phyloP scores from a whole-genome alignment of 2,888 invertebrate species.

The Dynastes tityus region DNA sequence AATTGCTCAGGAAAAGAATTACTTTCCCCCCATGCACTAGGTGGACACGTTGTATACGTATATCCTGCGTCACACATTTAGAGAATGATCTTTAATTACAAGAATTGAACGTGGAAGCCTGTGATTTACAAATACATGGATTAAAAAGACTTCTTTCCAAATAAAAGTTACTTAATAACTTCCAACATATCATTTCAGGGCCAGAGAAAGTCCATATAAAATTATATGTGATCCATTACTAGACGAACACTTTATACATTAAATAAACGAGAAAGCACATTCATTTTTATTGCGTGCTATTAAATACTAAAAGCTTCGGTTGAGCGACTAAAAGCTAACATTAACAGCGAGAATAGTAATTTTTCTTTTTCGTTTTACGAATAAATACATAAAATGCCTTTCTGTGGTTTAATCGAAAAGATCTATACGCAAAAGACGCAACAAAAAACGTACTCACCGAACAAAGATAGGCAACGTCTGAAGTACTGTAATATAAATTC shows the following conservation, averaged over 20 bases:
- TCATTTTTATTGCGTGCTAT: conserved; percentile 34
- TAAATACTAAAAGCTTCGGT: conserved; percentile 39
- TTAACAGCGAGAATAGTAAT: conserved; percentile 20
- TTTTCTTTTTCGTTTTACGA: conserved; percentile 20
- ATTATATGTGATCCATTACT: conserved; percentile 35
- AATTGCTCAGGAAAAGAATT: no score
- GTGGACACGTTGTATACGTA: no score
- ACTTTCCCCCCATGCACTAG: no score
- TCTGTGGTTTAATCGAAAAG: not conserved
- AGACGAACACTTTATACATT: conserved; percentile 30
- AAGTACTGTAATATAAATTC: no score
- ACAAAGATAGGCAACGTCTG: no score
- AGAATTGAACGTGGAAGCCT: no score
- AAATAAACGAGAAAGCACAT: conserved; percentile 35
- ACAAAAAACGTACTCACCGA: not conserved
- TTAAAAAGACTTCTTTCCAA: not conserved
- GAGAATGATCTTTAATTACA: no score
- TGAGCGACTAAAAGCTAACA: conserved; percentile 28
- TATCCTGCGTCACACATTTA: no score
- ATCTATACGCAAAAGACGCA: not conserved
- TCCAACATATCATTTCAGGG: not conserved
- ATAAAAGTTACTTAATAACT: not conserved
- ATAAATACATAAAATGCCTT: not conserved
- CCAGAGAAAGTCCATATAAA: conserved; percentile 25
- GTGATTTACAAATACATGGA: no score